Evolutionary conservation across 2,797 vertebrate genomes (phyloP), one percentile per base, ranked within the genome.

Genomic region (Loriculus beryllinus): DNA sequence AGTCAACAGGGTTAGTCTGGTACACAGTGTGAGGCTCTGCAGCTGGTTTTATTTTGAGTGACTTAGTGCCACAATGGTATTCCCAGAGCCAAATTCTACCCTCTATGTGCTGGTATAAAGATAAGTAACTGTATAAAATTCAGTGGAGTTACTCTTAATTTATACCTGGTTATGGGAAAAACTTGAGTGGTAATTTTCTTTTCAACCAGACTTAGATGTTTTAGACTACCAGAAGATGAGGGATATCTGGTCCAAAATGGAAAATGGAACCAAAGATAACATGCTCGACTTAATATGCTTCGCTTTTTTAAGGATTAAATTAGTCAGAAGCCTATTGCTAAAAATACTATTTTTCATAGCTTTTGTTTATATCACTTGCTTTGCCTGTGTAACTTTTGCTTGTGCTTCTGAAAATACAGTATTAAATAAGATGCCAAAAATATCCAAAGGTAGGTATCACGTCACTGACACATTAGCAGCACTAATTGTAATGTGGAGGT

Each of bases 281-380:
- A 5, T 43, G 20, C 22, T 59, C 70, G 31, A 31, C 14, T 51
- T 81, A 31, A 29, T 37, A 31, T 31, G 19, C 45, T 60, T 81
- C 48, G 21, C 28, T 85, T 72, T 45, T 86, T 47, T 82, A 86
- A 77, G 60, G 48, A 71, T 80, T 48, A 64, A 80, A 85, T 76
- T 83, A 86, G 64, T 72, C 84, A 88, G 79, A 94, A 88, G 23
- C 33, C 45, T 67, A 29, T 72, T 88, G 74, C 78, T 91, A 79
- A 83, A 54, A 76, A 65, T 82, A 52, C 43, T 59, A 18, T 0
- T 52, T 88, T 83, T 47, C 22, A 31, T 74, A 77, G 74, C 43
- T 79, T 82, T 85, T 68, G 40, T 86, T 88, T 68, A 7, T 72
- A 42, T 75, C 45, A 23, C 6, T 83, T 82, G 31, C 47, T 81